A percentile compares a stretch with the other conserved stretches of the same genome.
These are phyloP conservation scores for Pseudopodoces humilis DNA, from an alignment of 2,113 vertebrate genomes.

Conservation along the genomic window DNA sequence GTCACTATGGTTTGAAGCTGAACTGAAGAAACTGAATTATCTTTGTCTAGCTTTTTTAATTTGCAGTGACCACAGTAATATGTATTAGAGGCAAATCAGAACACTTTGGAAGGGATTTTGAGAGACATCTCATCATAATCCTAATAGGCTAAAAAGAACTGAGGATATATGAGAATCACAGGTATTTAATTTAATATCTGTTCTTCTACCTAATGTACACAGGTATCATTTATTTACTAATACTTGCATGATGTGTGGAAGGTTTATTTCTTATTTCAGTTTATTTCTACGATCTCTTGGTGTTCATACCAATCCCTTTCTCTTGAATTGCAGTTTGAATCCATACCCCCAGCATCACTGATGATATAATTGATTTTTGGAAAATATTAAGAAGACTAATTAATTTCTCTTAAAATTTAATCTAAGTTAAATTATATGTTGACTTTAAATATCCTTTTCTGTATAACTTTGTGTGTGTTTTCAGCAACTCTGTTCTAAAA, in stretches of 20 bases:
- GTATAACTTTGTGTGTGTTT: neutral
- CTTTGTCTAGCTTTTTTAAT: neutral
- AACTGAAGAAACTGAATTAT: conserved; percentile 15
- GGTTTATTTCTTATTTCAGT: neutral
- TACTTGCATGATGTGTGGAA: neutral
- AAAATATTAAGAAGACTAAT: neutral
- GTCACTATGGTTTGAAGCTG: neutral
- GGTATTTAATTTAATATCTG: neutral
- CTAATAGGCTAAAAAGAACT: neutral
- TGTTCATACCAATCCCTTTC: neutral
- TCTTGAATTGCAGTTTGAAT: neutral
- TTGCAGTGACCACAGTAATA: neutral
- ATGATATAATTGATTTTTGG: neutral
- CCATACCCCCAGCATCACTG: neutral
- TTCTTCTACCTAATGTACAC: neutral
- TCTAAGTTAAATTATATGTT: neutral
- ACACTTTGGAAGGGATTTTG: conserved; percentile 43
- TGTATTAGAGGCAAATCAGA: conserved; percentile 40
- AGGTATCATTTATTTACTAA: neutral
- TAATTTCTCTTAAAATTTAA: neutral
- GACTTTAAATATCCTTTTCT: neutral
- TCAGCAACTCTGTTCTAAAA: neutral
- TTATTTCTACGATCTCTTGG: neutral
- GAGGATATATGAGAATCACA: neutral
- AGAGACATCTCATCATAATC: conserved; percentile 26